These are phyloP conservation scores for Lophochroa leadbeateri DNA, from an alignment of 2,113 vertebrate species.

Conservation along the genomic window DNA sequence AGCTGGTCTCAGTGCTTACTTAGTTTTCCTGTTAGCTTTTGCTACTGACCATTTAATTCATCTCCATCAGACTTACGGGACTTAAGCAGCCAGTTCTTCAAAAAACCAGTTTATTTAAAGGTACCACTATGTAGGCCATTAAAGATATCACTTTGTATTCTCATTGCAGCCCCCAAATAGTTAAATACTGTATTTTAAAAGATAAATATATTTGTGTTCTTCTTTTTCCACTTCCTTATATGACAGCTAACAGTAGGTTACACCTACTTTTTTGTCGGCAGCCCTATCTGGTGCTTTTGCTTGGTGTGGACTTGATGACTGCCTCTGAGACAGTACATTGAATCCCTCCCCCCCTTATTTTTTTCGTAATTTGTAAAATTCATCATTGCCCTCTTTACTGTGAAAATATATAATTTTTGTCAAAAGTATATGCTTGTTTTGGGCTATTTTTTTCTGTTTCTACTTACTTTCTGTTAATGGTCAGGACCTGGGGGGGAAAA, in stretches of 20 bases:
- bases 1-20: neutral
- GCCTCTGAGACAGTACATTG: neutral
- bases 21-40: constrained; percentile 27
- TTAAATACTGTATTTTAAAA: neutral
- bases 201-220: neutral
- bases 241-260: neutral
- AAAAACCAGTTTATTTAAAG: neutral
- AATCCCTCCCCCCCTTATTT: neutral
- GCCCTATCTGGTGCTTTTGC: neutral
- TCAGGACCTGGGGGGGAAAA: neutral
- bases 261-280: neutral
- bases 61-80: neutral
- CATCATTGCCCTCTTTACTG: neutral
- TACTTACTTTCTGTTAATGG: neutral
- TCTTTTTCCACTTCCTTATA: neutral
- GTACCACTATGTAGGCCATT: neutral
- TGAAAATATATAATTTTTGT: neutral
- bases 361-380: neutral
- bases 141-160: neutral
- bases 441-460: neutral
- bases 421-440: neutral
- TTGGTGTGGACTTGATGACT: neutral
- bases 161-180: neutral
- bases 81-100: neutral
- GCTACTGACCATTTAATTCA: neutral